phyloP scores from a whole-genome alignment of 2,797 vertebrate genomes.

The Scolopax bukidnonensis region DNA sequence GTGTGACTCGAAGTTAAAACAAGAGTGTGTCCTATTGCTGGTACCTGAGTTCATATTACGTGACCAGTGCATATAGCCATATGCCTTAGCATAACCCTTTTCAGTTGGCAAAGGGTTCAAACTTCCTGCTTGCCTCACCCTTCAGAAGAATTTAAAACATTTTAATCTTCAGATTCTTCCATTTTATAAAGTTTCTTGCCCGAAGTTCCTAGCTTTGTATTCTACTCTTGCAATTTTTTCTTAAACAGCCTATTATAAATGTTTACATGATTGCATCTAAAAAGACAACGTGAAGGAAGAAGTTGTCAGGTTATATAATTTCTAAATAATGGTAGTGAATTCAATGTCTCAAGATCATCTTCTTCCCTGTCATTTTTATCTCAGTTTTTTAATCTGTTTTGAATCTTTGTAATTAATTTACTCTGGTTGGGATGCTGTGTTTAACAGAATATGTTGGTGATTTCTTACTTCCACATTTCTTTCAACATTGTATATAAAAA shows the following conservation, averaged over 20 bases:
- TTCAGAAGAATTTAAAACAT: neutral
- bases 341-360: neutral
- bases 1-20: neutral
- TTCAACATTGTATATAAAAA: neutral
- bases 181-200: neutral
- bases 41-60: neutral
- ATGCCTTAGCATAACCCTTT: neutral
- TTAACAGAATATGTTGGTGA: neutral
- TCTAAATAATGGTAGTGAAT: neutral
- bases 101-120: neutral
- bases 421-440: neutral
- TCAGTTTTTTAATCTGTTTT: neutral
- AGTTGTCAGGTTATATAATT: neutral
- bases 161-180: neutral
- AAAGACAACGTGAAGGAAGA: neutral
- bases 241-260: neutral
- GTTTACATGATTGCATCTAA: neutral
- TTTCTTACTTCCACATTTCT: neutral
- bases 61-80: neutral
- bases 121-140: rapidly evolving
- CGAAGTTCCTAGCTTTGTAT: neutral
- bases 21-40: neutral
- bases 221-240: neutral
- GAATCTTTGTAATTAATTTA: neutral
- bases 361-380: neutral